A percentile compares a stretch with the other conserved stretches of the same genome.
These are phyloP conservation scores for Phymastichus coffea DNA, from an alignment of 1,140 invertebrate genomes.

Conservation along the genomic window DNA sequence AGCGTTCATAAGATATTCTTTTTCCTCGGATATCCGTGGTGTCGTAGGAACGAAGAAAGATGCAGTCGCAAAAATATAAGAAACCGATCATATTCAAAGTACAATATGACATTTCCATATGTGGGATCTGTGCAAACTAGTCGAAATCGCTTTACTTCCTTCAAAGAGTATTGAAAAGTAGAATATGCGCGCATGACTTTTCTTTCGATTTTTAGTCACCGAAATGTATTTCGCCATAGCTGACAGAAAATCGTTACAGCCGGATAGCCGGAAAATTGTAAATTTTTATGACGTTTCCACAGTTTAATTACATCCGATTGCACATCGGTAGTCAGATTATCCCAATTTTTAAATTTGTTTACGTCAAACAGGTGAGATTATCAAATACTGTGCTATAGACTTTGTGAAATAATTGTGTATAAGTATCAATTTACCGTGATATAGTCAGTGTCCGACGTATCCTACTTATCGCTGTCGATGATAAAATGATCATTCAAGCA, in stretches of 20 bases:
- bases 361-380: too few species aligned
- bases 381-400: too few species aligned
- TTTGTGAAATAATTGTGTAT: too few species aligned
- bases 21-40: neutral
- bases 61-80: neutral
- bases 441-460: neutral
- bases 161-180: constrained; percentile 7
- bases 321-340: too few species aligned
- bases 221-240: too few species aligned
- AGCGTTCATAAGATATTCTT: neutral
- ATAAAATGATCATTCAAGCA: neutral
- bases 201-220: neutral
- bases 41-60: neutral
- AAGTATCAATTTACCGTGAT: too few species aligned
- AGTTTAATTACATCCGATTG: too few species aligned
- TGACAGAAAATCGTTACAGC: too few species aligned
- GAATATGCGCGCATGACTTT: constrained; percentile 1
- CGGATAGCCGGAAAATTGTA: too few species aligned
- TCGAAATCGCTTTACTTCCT: neutral
- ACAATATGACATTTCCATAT: neutral
- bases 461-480: neutral
- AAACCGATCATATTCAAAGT: constrained; percentile 1
- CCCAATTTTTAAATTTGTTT: too few species aligned
- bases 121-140: neutral
- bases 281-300: too few species aligned